phyloP scores from a whole-genome alignment of 2,888 invertebrate genomes.

The Caenorhabditis uteleia region DNA sequence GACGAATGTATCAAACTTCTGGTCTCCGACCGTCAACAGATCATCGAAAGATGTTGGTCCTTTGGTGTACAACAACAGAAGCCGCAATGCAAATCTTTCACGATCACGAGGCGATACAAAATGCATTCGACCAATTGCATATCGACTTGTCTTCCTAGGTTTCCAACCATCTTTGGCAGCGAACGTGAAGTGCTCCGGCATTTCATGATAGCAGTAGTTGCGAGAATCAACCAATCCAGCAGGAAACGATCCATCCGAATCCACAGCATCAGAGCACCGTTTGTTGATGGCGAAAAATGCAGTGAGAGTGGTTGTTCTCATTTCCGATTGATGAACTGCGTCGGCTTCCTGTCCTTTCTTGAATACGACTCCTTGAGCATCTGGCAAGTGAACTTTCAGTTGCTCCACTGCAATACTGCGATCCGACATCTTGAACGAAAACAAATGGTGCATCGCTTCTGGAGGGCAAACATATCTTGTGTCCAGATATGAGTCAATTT shows the following conservation, averaged over 20 bases:
- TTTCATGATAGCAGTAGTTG: slow-evolving; percentile 4
- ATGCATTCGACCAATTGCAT: slow-evolving; percentile 22
- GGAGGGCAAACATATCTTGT: slow-evolving; percentile 40
- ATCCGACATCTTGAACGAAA: slow-evolving; percentile 26
- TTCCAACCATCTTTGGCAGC: slow-evolving; percentile 5
- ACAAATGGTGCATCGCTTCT: slow-evolving; percentile 29
- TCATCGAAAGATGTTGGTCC: slow-evolving; percentile 15
- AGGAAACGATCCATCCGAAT: background rate
- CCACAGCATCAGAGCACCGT: background rate
- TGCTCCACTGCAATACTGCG: slow-evolving; percentile 2
- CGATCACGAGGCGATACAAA: slow-evolving; percentile 14
- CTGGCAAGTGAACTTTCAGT: slow-evolving; percentile 37
- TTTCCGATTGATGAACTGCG: background rate
- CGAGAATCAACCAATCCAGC: background rate
- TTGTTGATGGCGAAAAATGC: slow-evolving; percentile 9
- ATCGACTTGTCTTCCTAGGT: background rate
- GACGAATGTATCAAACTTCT: slow-evolving; percentile 6
- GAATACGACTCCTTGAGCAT: slow-evolving; percentile 22
- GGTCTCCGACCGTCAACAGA: slow-evolving; percentile 7
- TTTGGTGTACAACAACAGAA: slow-evolving; percentile 9
- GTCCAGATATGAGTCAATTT: slow-evolving; percentile 27
- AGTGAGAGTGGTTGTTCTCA: slow-evolving; percentile 2
- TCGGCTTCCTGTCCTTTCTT: slow-evolving; percentile 3
- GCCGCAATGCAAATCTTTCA: slow-evolving; percentile 19
- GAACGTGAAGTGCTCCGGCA: slow-evolving; percentile 24